A percentile compares a stretch with the other conserved stretches of the same genome.
phyloP scores from a whole-genome alignment of 2,113 vertebrate genomes.

The Eupsittula cactorum region DNA sequence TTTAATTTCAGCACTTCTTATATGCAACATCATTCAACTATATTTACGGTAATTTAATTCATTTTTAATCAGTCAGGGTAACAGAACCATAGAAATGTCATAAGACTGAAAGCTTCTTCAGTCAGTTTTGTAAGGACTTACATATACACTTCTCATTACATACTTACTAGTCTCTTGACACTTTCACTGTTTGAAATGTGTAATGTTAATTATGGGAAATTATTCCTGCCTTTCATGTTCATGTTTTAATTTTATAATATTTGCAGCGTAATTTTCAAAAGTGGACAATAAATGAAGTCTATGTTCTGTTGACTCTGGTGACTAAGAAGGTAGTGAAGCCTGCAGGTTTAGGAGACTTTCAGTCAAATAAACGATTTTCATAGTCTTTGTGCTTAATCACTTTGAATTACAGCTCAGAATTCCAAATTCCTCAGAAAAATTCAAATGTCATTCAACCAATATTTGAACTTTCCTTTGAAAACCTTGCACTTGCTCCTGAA shows the following conservation, averaged over 20 bases:
- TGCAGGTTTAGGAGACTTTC: background rate
- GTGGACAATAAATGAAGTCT: background rate
- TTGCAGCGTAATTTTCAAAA: background rate
- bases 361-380: background rate
- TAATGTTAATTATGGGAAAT: background rate
- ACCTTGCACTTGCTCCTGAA: background rate
- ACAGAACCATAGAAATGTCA: background rate
- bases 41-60: no score
- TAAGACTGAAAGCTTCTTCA: background rate
- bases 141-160: background rate
- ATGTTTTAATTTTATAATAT: background rate
- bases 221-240: background rate
- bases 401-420: background rate
- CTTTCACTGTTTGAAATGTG: background rate
- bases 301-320: background rate
- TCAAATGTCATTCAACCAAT: background rate
- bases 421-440: background rate
- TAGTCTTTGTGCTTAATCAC: background rate
- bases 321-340: background rate
- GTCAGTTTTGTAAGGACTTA: background rate
- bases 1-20: no score
- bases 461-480: background rate
- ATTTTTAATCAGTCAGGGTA: no score
- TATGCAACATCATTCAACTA: no score
- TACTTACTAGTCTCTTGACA: background rate